Evolutionary conservation across 1,140 invertebrate species (phyloP), one percentile per base, ranked within the genome.

Genomic region (Drosophila varians): DNA sequence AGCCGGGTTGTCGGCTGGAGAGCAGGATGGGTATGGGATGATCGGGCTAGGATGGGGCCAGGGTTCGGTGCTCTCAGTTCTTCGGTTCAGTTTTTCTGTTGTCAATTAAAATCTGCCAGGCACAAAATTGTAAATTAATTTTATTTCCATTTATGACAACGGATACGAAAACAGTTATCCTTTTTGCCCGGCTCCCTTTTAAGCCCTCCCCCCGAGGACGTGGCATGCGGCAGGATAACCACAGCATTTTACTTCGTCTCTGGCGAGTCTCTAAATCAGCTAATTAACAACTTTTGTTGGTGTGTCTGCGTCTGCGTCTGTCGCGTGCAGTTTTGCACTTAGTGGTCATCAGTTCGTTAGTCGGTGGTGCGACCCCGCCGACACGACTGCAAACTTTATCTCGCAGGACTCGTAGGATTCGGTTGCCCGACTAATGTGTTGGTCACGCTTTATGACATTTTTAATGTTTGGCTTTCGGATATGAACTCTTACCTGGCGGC

Each of bases 401-500:
- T 45, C 36, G 14, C 9, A 11, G 45, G 77, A 47, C 6, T 16
- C n/a, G 21, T 21, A 21, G 21, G n/a, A n/a, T n/a, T 16, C n/a
- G 19, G 26, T 25, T 3, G 5, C 4, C 8, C 12, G 42, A 19
- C 23, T 61, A 61, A 69, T 62, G 42, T 69, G 48, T 14, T 62
- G 43, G 49, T 53, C 57, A 38, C 23, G 31, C 19, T 28, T 55
- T 64, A 73, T 46, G 70, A 45, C 14, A 21, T 74, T 49, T 73
- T 43, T 18, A 43, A 34, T 60, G 54, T 43, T 43, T 4, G 16
- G 9, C 11, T 28, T 46, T 11, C 11, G 14, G 1, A 12, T 7
- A 4, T 42, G 0, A 6, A 7, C 5, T 52, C 93, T 93, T 93
- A 97, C 96, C 95, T 92, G 96, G 94, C 19, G 95, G 93, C 77